Evolutionary conservation across 2,888 invertebrate genomes (phyloP).

Genomic region (Nephrotoma appendiculata): DNA sequence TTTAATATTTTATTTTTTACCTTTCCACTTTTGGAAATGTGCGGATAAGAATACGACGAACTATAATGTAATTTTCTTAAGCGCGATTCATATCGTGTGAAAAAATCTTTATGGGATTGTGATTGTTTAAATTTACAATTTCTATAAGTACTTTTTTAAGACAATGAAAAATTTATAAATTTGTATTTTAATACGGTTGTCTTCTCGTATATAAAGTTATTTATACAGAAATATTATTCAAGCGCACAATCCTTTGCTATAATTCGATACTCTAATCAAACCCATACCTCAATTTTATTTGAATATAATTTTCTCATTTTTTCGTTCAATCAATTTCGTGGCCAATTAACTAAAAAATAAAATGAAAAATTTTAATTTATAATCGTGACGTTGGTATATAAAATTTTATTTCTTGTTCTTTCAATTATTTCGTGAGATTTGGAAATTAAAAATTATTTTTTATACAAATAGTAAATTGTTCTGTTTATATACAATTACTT

Average conservation of each 20-base stretch:
- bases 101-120: background rate
- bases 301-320: background rate
- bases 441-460: background rate
- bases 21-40: background rate
- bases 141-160: background rate
- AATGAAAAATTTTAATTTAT: background rate
- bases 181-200: background rate
- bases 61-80: background rate
- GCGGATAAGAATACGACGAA: background rate
- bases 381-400: background rate
- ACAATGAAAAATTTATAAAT: background rate
- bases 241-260: background rate
- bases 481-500: background rate
- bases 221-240: background rate
- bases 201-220: background rate
- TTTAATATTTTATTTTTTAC: background rate
- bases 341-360: background rate
- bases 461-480: background rate
- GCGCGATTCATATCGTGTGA: background rate
- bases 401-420: background rate
- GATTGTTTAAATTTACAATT: background rate
- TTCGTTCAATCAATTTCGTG: background rate
- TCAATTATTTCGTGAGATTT: background rate
- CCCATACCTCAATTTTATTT: background rate
- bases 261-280: background rate